phyloP scores from a whole-genome alignment of 30 jellyfish, hydroid and myxozoan genomes.

The Clytia hemisphaerica region DNA sequence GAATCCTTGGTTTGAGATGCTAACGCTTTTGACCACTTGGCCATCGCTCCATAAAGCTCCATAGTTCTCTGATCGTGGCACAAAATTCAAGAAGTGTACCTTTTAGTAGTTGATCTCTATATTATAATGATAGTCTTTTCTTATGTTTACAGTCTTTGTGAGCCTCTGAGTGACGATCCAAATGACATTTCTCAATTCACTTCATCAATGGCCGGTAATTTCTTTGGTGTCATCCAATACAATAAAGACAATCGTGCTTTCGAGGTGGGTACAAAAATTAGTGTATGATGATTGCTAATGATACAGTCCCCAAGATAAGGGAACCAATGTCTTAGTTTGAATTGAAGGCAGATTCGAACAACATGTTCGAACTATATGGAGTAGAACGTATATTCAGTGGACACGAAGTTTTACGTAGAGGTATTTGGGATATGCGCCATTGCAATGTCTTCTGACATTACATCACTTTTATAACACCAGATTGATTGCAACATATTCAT shows the following conservation, averaged over 20 bases:
- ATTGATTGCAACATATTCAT: no score
- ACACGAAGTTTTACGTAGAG: no score
- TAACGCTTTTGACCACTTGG: no score
- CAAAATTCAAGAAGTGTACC: background rate
- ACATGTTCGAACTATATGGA: no score
- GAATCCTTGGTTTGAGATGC: no score
- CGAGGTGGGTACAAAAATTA: constrained; percentile 43
- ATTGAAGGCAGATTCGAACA: background rate
- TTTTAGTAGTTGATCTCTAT: background rate
- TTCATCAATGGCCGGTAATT: constrained; percentile 63
- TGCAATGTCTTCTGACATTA: background rate
- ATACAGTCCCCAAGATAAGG: no score
- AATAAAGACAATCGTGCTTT: constrained; percentile 79
- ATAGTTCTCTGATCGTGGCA: no score
- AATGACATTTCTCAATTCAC: constrained; percentile 60
- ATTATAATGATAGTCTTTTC: background rate
- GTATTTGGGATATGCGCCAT: background rate
- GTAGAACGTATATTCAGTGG: no score
- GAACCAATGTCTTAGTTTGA: background rate
- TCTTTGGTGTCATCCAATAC: constrained; percentile 88
- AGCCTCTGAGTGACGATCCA: constrained; percentile 31
- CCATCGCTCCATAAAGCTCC: no score
- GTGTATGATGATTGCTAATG: background rate
- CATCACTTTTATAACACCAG: no score
- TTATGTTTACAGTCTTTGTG: constrained; percentile 46